Percentiles rank a stretch among this genome's conserved stretches.
Evolutionary conservation across 2,888 invertebrate species (phyloP).

Genomic region (Caenorhabditis uteleia): DNA sequence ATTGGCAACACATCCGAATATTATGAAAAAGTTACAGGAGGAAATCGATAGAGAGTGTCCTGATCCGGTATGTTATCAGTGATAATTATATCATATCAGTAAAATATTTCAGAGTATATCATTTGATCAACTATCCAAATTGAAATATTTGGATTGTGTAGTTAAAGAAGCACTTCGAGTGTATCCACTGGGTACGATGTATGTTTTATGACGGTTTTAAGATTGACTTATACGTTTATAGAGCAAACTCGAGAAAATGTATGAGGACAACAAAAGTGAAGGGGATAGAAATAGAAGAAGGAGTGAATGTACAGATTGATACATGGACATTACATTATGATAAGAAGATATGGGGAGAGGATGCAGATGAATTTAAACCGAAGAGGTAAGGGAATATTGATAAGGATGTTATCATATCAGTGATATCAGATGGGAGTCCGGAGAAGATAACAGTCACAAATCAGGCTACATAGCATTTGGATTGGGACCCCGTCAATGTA

Average conservation of each 20-base stretch:
- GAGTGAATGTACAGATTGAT: conserved; percentile 40
- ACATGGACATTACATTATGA: conserved; percentile 14
- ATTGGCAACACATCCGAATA: conserved; percentile 70
- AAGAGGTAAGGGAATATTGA: conserved; percentile 17
- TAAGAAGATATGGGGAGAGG: conserved; percentile 41
- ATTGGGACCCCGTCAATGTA: too few relatives aligned
- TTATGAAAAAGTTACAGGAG: conserved; percentile 30
- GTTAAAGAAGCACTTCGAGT: conserved; percentile 47
- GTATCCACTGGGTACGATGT: conserved; percentile 43
- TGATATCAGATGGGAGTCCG: too few relatives aligned
- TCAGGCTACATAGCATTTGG: too few relatives aligned
- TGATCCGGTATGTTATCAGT: conserved; percentile 3
- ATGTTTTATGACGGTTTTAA: conserved; percentile 2
- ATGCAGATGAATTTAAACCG: conserved; percentile 36
- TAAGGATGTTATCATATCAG: too few relatives aligned
- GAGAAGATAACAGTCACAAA: too few relatives aligned
- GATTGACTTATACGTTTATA: conserved; percentile 6
- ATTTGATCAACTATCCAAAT: conserved; percentile 29
- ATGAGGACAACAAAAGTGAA: conserved; percentile 52
- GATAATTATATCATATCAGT: neutral
- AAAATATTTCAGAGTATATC: conserved; percentile 7
- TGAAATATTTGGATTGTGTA: conserved; percentile 49
- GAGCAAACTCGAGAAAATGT: conserved; percentile 24
- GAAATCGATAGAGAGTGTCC: conserved; percentile 34
- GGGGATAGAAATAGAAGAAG: conserved; percentile 42